A percentile compares a stretch with the other conserved stretches of the same genome.
Evolutionary conservation across 2,888 invertebrate genomes (phyloP).

Genomic region (Mayetiola destructor): DNA sequence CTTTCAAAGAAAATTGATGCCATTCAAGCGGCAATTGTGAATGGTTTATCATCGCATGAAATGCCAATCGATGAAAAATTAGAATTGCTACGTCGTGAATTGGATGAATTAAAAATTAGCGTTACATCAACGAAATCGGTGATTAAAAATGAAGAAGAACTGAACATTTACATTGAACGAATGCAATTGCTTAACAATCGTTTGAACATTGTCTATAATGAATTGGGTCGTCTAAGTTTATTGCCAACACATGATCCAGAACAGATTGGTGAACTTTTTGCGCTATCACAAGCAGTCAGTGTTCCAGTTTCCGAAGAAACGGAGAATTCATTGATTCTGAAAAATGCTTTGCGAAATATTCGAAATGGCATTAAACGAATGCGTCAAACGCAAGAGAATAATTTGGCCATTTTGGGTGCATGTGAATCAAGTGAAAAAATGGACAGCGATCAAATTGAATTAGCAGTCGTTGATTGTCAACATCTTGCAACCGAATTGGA

Average conservation of each 20-base stretch:
- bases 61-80: conserved; percentile 62
- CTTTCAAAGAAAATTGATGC: conserved; percentile 48
- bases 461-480: conserved; percentile 59
- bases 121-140: conserved; percentile 61
- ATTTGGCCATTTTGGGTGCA: conserved; percentile 50
- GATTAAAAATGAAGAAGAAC: conserved; percentile 68
- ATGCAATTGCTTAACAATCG: conserved; percentile 61
- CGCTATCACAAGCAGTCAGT: conserved; percentile 55
- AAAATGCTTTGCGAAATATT: conserved; percentile 57
- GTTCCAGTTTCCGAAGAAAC: conserved; percentile 61
- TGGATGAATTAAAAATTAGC: conserved; percentile 54
- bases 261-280: conserved; percentile 54
- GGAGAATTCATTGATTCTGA: conserved; percentile 57
- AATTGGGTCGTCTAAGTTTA: conserved; percentile 59
- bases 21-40: conserved; percentile 52
- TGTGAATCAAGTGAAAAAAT: conserved; percentile 59
- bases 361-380: conserved; percentile 55
- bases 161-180: conserved; percentile 65
- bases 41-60: conserved; percentile 56
- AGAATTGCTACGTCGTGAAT: conserved; percentile 56
- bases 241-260: conserved; percentile 56
- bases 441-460: conserved; percentile 62
- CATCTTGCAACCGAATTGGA: conserved; percentile 53
- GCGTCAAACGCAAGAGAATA: conserved; percentile 50
- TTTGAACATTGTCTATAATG: conserved; percentile 65